Conservation (phyloP, 2,888 invertebrate genomes). For the Chrysina gloriosa region DNA sequence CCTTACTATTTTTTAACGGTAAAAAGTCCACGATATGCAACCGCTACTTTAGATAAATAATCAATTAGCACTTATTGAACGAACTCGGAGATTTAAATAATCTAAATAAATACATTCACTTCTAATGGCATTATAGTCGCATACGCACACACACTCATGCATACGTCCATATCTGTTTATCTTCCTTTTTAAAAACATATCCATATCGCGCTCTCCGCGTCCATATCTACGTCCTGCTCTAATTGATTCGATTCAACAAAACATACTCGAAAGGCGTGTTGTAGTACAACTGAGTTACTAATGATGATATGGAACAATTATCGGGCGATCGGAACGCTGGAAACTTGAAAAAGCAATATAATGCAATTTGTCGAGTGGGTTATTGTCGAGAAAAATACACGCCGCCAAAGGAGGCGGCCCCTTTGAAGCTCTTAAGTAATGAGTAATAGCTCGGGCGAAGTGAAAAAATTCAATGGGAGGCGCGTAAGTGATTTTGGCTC, state of each 20-base stretch:
- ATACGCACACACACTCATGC: too few relatives aligned
- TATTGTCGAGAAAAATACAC: background rate
- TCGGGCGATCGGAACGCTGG: background rate
- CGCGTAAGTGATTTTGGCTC: background rate
- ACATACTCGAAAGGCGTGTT: background rate
- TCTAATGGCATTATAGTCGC: too few relatives aligned
- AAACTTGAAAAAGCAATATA: background rate
- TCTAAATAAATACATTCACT: too few relatives aligned
- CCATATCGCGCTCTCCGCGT: too few relatives aligned
- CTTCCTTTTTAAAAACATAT: too few relatives aligned
- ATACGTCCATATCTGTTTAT: too few relatives aligned
- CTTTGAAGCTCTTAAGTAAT: slow-evolving; percentile 9
- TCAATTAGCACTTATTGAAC: too few relatives aligned
- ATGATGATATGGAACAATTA: background rate
- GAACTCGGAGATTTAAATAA: too few relatives aligned
- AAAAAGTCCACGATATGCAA: too few relatives aligned
- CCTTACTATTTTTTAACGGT: too few relatives aligned
- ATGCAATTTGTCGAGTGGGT: background rate
- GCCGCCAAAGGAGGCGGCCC: background rate
- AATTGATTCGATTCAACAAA: background rate
- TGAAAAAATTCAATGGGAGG: background rate
- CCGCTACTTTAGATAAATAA: too few relatives aligned
- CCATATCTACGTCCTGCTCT: background rate
- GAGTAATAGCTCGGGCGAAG: background rate
- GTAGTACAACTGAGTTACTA: background rate